Percentiles rank a stretch among this genome's conserved stretches.
These are phyloP conservation scores for Actinemys pallida DNA, from an alignment of 2,113 vertebrate genomes.

Conservation along the genomic window DNA sequence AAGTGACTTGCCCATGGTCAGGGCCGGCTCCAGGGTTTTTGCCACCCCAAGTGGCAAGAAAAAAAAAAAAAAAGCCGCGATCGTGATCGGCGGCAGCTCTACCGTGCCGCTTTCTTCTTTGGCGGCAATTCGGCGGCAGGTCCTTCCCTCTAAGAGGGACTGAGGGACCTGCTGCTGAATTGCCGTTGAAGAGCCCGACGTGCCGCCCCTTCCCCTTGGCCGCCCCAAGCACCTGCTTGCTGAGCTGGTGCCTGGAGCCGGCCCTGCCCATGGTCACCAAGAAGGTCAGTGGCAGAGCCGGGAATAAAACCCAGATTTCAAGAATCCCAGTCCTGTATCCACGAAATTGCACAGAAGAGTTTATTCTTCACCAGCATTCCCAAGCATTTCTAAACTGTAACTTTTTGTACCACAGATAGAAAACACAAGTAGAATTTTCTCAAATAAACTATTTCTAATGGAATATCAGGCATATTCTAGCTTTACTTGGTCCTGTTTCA, in stretches of 20 bases:
- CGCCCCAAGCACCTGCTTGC: too few relatives aligned
- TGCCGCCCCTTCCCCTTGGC: too few relatives aligned
- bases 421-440: background rate
- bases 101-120: too few relatives aligned
- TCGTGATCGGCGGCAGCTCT: too few relatives aligned
- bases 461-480: background rate
- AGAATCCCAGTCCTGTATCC: background rate
- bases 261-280: background rate
- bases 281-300: background rate
- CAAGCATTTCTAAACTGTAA: background rate
- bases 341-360: background rate
- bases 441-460: background rate
- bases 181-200: too few relatives aligned
- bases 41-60: too few relatives aligned
- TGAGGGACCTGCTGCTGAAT: too few relatives aligned
- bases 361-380: background rate
- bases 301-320: background rate
- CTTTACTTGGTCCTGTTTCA: background rate
- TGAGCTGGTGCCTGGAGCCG: too few relatives aligned
- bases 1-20: background rate
- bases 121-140: too few relatives aligned
- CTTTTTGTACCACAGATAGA: background rate
- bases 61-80: too few relatives aligned
- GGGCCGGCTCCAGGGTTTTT: too few relatives aligned
- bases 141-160: too few relatives aligned